Conservation (phyloP, 2,797 vertebrate species). For the Hippopotamyrus pictus region DNA sequence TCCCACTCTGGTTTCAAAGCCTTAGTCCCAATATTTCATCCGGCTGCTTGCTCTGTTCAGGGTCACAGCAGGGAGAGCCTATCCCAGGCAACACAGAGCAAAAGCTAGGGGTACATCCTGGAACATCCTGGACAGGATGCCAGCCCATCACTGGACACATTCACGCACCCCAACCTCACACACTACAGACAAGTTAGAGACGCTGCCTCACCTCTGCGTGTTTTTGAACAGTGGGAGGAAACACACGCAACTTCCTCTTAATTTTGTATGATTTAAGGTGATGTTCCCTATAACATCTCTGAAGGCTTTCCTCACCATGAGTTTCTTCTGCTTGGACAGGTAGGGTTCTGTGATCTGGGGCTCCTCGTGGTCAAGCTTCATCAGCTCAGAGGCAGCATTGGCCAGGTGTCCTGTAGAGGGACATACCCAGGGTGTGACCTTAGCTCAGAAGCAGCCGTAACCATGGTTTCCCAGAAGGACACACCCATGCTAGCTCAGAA, state of each 20-base stretch:
- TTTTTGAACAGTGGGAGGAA: neutral
- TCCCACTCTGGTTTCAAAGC: neutral
- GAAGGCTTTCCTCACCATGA: conserved; percentile 75
- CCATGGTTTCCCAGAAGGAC: neutral
- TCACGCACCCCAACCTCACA: neutral
- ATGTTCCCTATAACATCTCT: neutral
- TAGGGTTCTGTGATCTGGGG: conserved; percentile 91
- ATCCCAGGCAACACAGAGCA: neutral
- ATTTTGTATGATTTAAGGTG: neutral
- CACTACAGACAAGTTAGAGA: neutral
- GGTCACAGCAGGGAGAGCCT: neutral
- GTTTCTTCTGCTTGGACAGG: conserved; percentile 98
- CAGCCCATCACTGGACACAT: neutral
- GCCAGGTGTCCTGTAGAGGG: conserved; percentile 79
- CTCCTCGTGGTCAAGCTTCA: conserved; percentile 94
- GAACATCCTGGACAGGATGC: neutral
- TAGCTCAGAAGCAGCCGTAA: neutral
- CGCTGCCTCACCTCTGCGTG: neutral
- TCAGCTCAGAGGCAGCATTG: conserved; percentile 85
- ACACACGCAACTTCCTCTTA: neutral
- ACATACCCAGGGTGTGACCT: conserved; percentile 22
- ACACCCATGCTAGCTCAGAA: neutral
- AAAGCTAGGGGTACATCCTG: neutral
- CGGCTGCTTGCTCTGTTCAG: neutral
- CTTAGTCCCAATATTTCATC: neutral